Evolutionary conservation across 2,888 invertebrate species (phyloP).

Genomic region (Ormyrus nitidulus): DNA sequence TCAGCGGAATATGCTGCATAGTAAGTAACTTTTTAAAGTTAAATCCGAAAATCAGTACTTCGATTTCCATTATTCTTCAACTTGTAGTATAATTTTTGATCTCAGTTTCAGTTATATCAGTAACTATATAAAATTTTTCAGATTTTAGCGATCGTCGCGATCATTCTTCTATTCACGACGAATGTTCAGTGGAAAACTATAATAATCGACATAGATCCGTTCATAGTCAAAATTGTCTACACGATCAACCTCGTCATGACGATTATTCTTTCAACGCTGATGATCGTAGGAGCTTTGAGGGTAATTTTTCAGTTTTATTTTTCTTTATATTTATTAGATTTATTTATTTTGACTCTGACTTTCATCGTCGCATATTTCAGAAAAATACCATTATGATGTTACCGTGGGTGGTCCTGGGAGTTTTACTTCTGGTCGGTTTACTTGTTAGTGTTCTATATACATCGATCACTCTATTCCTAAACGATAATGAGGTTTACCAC

Average conservation of each 20-base stretch:
- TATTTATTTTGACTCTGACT: no score
- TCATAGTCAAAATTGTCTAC: constrained; percentile 86
- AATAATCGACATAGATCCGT: constrained; percentile 83
- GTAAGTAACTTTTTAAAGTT: constrained; percentile 74
- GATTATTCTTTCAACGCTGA: constrained; percentile 85
- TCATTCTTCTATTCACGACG: constrained; percentile 82
- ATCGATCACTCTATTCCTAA: constrained; percentile 84
- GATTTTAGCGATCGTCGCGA: constrained; percentile 83
- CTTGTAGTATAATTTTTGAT: no score
- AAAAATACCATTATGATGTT: constrained; percentile 89
- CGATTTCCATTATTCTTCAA: no score
- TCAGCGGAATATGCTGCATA: constrained; percentile 85
- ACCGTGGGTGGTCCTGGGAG: constrained; percentile 89
- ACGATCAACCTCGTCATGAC: constrained; percentile 89
- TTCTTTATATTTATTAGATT: no score
- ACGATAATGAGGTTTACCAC: constrained; percentile 74
- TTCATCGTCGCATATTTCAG: constrained; percentile 76
- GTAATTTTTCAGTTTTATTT: constrained; percentile 76
- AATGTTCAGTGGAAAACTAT: constrained; percentile 86
- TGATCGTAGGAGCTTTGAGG: constrained; percentile 85
- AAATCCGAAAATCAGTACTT: no score
- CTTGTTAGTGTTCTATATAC: constrained; percentile 89
- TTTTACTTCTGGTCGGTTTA: constrained; percentile 86
- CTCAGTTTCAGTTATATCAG: constrained; percentile 80
- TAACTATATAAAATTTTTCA: constrained; percentile 64